phyloP scores from a whole-genome alignment of 2,797 vertebrate genomes.

The Fistularia tabacaria region DNA sequence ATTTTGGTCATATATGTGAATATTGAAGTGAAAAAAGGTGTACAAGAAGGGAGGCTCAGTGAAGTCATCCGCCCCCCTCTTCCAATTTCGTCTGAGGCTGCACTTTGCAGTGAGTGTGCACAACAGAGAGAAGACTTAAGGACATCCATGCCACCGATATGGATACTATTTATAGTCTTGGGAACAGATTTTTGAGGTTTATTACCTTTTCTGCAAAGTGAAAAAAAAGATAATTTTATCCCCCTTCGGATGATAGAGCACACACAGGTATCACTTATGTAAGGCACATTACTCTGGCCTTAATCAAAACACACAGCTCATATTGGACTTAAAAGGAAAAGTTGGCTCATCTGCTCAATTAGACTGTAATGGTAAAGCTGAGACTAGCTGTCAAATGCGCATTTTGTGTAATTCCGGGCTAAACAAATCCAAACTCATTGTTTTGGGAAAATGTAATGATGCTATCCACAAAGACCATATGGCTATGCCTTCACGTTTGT shows the following conservation, averaged over 20 bases:
- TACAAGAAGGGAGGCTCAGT: constrained; percentile 8
- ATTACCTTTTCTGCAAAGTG: constrained; percentile 33
- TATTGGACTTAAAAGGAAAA: not conserved
- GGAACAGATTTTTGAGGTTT: constrained; percentile 37
- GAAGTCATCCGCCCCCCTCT: constrained; percentile 32
- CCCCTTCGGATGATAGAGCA: constrained; percentile 22
- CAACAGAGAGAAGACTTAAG: constrained; percentile 37
- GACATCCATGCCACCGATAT: constrained; percentile 42
- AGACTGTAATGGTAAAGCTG: constrained; percentile 35
- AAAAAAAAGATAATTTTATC: constrained; percentile 28
- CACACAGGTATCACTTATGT: constrained; percentile 42
- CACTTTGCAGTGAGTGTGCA: constrained; percentile 35
- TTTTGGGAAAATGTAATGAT: constrained; percentile 36
- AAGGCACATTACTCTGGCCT: constrained; percentile 54
- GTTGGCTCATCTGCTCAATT: constrained; percentile 14
- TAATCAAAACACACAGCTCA: constrained; percentile 20
- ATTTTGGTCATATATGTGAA: constrained; percentile 24
- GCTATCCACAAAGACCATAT: constrained; percentile 33
- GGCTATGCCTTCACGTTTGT: constrained; percentile 4
- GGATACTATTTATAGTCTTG: constrained; percentile 64
- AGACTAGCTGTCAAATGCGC: constrained; percentile 59
- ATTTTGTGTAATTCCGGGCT: constrained; percentile 26
- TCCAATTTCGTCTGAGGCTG: constrained; percentile 30
- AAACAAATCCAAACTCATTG: constrained; percentile 21
- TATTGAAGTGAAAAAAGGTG: constrained; percentile 32